Evolutionary conservation across 2,113 vertebrate genomes (phyloP).

Genomic region (Machaerirhynchus nigripectus): DNA sequence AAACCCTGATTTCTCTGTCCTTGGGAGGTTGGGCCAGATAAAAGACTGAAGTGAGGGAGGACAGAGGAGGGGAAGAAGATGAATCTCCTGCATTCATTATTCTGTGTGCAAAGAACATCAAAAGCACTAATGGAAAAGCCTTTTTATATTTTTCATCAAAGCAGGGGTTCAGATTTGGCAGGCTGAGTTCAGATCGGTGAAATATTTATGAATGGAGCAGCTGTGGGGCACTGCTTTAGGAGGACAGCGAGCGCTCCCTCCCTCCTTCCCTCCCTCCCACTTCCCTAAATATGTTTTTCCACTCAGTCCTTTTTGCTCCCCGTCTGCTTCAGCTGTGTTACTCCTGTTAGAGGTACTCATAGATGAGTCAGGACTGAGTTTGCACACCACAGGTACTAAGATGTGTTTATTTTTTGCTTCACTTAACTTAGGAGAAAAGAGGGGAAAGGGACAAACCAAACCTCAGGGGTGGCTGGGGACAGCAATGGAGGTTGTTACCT

Average conservation of each 20-base stretch:
- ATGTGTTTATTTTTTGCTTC: neutral
- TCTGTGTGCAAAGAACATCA: constrained; percentile 37
- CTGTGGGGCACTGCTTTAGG: neutral
- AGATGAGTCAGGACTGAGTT: neutral
- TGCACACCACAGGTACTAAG: neutral
- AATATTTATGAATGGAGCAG: constrained; percentile 50
- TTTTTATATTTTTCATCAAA: constrained; percentile 49
- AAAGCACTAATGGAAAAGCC: constrained; percentile 39
- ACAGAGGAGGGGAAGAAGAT: neutral
- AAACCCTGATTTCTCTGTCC: neutral
- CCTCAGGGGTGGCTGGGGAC: neutral
- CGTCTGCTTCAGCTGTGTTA: neutral
- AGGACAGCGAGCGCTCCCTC: neutral
- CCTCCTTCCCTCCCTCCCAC: neutral
- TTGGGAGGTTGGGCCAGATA: neutral
- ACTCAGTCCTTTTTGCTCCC: neutral
- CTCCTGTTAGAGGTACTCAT: neutral
- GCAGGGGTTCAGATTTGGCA: constrained; percentile 24
- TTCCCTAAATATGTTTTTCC: neutral
- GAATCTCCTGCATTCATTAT: neutral
- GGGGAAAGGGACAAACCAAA: neutral
- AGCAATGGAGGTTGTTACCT: rapidly evolving
- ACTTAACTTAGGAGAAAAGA: neutral
- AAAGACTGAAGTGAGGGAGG: neutral
- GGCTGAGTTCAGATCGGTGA: neutral